Evolutionary conservation across 64 coral and sea anemone genomes (phyloP), one percentile per base, ranked within the genome.

Genomic region (Dendrophyllia cribrosa): DNA sequence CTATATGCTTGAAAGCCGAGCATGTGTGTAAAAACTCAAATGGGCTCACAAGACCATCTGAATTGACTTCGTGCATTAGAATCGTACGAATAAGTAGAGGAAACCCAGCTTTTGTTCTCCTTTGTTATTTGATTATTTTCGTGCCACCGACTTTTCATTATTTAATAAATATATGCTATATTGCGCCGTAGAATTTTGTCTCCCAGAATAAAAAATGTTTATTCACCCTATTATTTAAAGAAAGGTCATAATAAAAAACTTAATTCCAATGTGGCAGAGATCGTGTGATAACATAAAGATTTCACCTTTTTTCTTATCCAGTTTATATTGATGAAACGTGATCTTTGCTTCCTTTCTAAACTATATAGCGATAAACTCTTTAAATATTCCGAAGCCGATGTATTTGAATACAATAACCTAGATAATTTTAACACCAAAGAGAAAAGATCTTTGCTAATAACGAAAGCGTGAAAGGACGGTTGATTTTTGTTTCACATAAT

Each of bases 381-480:
- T 14, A 80, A 83, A 83, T 66, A 66, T 67, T 83, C 80, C 12
- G 43, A 20, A 47, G 61, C 16, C 10, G 52, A 67, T 66, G 61
- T 5, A 83, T 83, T 83, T 67, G 44, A 67, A 67, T 46, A 64
- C 80, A 83, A 83, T 83, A 23, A 17, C 9, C 43, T 49, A 46
- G 34, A 66, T 83, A 66, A 83, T 83, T 43, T 66, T 66, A 21
- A 47, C 19, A 67, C 19, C 62, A 19, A 66, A 23, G 45, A 67
- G 44, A 15, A 83, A 51, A 66, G 44, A 20, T 68, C 19, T 21
- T 50, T 17, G 25, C 43, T 83, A 46, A 47, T 83, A 83, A 44
- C 62, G 23, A 22, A 3, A 23, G n/a, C 46, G 16, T 49, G 19
- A 47, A n/a, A 16, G 5, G 45, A 13, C 17, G 20, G n/a, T 60